Evolutionary conservation across 2,888 invertebrate species (phyloP), one percentile per base, ranked within the genome.

Genomic region (Prenolepis imparis): DNA sequence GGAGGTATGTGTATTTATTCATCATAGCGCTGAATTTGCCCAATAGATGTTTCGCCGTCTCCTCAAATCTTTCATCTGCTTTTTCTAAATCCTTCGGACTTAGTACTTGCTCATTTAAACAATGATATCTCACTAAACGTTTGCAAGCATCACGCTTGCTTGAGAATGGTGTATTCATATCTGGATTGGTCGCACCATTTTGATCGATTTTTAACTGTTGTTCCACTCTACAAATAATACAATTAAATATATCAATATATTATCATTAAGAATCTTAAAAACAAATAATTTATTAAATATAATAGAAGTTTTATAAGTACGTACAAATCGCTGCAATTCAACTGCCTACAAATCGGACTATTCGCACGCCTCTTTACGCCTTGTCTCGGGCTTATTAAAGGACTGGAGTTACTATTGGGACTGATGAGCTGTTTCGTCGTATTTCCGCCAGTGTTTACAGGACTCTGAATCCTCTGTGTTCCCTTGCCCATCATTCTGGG

Each of bases 151-250:
- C 97, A 85, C 96, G 96, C 91, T 96, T 97, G 90, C 96, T 96
- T 85, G 95, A 95, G 93, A 98, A 98, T 21, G 97, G 97, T 77
- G 96, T 96, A 86, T 96, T 96, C 70, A 96, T 96, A 93, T 98
- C 97, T 1, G 98, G 97, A 93, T 96, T 96, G 39, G 96, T 94
- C 72, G 97, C 97, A 84, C 96, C 97, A 90, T 96, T 96, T 94
- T 97, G 97, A 95, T 98, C 98, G 72, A 96, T 96, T 92, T 96
- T 96, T 91, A 97, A 93, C 93, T 97, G 97, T 83, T 97, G 96
- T 90, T 97, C 97, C 92, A 98, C 96, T 91, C 97, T 97, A 91
- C 63, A 92, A 88, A 1, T 18, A 78, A 77, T n/a, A 57, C 15
- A 44, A 72, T 72, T 78, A 78, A 44, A 24, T 15, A 24, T 21